A percentile compares a stretch with the other conserved stretches of the same genome.
These are phyloP conservation scores for Zaprionus kolodkinae DNA, from an alignment of 1,140 invertebrate genomes.

Conservation along the genomic window DNA sequence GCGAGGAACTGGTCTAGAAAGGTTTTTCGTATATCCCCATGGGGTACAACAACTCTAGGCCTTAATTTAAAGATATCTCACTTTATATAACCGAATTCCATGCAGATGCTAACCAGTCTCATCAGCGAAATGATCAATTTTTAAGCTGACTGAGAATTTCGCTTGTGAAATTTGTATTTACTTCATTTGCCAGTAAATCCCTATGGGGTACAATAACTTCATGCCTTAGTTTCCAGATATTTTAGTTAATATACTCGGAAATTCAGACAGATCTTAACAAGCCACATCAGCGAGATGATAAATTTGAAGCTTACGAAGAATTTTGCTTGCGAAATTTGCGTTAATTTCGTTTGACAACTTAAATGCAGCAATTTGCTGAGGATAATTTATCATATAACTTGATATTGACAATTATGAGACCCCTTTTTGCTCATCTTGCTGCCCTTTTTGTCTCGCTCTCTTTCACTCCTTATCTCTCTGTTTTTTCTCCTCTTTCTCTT, in stretches of 20 bases:
- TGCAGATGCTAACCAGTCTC: not conserved
- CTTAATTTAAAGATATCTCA: no score
- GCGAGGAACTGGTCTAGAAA: no score
- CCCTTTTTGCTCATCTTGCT: not conserved
- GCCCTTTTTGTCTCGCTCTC: not conserved
- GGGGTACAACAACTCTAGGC: no score
- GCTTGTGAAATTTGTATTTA: slow-evolving; percentile 64
- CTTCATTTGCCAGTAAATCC: no score
- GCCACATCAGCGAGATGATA: slow-evolving; percentile 36
- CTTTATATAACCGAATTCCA: not conserved
- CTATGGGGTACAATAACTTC: no score
- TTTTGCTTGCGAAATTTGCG: slow-evolving; percentile 57
- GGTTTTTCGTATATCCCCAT: no score
- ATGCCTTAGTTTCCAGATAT: no score
- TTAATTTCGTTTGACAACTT: slow-evolving; percentile 75
- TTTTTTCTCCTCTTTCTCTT: not conserved
- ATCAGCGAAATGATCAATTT: slow-evolving; percentile 45
- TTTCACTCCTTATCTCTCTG: not conserved
- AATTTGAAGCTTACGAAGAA: slow-evolving; percentile 41
- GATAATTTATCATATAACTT: slow-evolving; percentile 77
- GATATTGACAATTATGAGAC: slow-evolving; percentile 75
- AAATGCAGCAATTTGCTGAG: slow-evolving; percentile 68
- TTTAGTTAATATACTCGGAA: no score
- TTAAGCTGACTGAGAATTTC: slow-evolving; percentile 35
- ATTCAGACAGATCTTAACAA: slow-evolving; percentile 1